These are phyloP conservation scores for Helicoverpa armigera DNA, from an alignment of 1,140 invertebrate genomes.

Conservation along the genomic window DNA sequence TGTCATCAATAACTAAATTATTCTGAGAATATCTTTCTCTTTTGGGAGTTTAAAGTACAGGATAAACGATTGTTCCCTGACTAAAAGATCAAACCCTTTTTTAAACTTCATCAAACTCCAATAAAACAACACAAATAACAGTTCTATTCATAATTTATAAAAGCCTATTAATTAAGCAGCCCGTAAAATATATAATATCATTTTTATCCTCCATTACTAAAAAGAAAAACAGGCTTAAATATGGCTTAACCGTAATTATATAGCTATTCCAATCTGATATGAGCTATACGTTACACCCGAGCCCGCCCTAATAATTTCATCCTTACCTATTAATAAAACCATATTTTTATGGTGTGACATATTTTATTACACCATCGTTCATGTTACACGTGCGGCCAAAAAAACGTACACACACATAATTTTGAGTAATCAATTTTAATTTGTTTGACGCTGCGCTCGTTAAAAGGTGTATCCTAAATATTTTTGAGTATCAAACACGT, in stretches of 20 bases:
- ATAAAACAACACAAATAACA: background rate
- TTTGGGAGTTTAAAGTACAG: no score
- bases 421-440: slow-evolving; percentile 48
- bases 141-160: background rate
- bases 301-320: slow-evolving; percentile 63
- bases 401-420: slow-evolving; percentile 42
- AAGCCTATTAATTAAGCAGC: background rate
- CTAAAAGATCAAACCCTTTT: no score
- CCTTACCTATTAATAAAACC: slow-evolving; percentile 63
- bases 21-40: no score
- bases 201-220: slow-evolving; percentile 34
- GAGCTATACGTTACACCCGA: slow-evolving; percentile 47
- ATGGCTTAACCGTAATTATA: slow-evolving; percentile 24
- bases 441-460: slow-evolving; percentile 22
- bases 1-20: no score
- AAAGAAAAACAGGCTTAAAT: slow-evolving; percentile 4
- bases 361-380: slow-evolving; percentile 68
- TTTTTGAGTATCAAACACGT: background rate
- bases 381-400: slow-evolving; percentile 54
- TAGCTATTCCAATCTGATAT: slow-evolving; percentile 9
- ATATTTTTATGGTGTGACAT: slow-evolving; percentile 68
- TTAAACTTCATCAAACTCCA: no score
- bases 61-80: no score
- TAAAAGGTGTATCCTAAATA: background rate
- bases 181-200: background rate